These are phyloP conservation scores for Pelmatolapia mariae DNA, from an alignment of 2,113 vertebrate species.

Conservation along the genomic window DNA sequence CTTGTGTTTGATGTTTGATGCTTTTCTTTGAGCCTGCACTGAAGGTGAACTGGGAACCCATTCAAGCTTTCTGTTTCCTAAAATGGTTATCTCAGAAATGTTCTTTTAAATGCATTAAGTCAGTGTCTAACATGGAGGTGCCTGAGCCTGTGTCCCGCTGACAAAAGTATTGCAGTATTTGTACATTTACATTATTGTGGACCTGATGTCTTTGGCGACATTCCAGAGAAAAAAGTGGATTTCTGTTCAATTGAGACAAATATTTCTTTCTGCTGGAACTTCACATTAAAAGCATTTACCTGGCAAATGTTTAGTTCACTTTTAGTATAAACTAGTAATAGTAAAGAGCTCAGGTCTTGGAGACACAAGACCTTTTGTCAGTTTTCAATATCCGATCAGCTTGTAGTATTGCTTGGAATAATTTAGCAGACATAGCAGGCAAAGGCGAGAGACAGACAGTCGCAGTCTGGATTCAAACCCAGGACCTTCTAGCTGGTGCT, in stretches of 20 bases:
- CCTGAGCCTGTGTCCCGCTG: not conserved
- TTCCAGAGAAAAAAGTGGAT: not conserved
- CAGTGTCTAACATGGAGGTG: not conserved
- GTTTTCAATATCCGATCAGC: not conserved
- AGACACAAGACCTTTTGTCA: not conserved
- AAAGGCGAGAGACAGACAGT: not conserved
- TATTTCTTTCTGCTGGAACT: not conserved
- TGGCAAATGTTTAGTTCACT: not conserved
- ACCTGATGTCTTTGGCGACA: fast-evolving
- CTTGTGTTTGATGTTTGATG: not conserved
- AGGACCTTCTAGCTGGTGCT: not conserved
- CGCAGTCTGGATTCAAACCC: not conserved
- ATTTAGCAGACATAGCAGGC: not conserved
- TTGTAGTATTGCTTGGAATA: not conserved
- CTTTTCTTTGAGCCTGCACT: not conserved
- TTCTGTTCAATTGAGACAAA: not conserved
- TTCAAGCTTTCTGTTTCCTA: not conserved
- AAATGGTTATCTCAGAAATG: not conserved
- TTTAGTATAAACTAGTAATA: not conserved
- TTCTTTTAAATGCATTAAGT: fast-evolving
- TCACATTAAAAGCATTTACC: not conserved
- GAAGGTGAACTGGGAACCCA: too few species aligned
- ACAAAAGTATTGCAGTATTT: not conserved
- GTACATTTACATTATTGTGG: not conserved
- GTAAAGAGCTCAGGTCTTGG: not conserved